Evolutionary conservation across 2,888 invertebrate genomes (phyloP), one percentile per base, ranked within the genome.

Genomic region (Ferdinandea cuprea): DNA sequence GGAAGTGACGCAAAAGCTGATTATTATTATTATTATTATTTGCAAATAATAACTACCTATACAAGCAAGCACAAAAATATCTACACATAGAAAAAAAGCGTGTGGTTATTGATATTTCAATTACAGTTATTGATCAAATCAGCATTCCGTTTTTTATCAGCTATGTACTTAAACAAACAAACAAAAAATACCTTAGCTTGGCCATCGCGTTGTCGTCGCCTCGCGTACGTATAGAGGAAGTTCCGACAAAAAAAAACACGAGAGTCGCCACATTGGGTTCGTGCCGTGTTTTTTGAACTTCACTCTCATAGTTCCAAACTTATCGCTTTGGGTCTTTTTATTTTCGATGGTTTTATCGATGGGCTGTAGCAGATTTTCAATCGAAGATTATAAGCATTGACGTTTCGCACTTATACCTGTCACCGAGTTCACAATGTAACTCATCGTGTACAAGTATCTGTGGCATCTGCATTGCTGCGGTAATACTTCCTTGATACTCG

Each of bases 1-100:
- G 83, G 83, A 83, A 83, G 83, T 83, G 83, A 78, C 83, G 78
- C 78, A 78, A 83, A 73, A 58, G 68, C 56, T 58, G 77, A 77
- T 72, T 72, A 71, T 65, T 44, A 63, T 72, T 69, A 50, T 54
- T 63, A 63, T 61, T 61, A n/a, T n/a, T n/a, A 73, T 73, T 73
- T 81, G 81, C 65, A 68, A 74, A 80, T 74, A 80, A 59, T 68
- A 68, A 42, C 32, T 54, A 37, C n/a, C n/a, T n/a, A n/a, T n/a
- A n/a, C 21, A 28, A 9, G 28, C 42, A 15, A 37, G 30, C 63
- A 63, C 35, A 40, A 2, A 28, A n/a, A 28, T 15, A 6, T 37
- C 7, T 19, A n/a, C 52, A 30, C 19, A 59, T 58, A 19, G 11
- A 35, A n/a, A 11, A 68, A 58, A 63, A 48, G 44, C 54, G 35